phyloP scores from a whole-genome alignment of 2,888 invertebrate species.

The Timandra comae region DNA sequence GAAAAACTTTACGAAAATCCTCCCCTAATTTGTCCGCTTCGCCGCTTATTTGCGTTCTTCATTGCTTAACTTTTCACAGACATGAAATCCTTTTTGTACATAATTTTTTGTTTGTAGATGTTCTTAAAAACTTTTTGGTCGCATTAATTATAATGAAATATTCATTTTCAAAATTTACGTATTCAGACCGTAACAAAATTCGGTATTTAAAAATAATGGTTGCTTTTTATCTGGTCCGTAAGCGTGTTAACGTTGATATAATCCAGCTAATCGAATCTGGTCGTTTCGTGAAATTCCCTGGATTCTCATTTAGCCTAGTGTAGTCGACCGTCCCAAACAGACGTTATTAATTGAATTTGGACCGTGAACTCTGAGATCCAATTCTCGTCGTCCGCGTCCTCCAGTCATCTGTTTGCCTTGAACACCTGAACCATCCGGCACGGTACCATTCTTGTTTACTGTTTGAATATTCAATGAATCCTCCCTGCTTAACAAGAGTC shows the following conservation, averaged over 20 bases:
- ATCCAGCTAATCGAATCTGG: conserved; percentile 38
- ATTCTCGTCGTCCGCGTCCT: conserved; percentile 24
- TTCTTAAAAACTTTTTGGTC: too few species aligned
- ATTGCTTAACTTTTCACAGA: conserved; percentile 4
- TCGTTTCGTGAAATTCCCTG: conserved; percentile 21
- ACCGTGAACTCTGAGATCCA: conserved; percentile 29
- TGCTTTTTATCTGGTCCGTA: too few species aligned
- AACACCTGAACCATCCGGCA: conserved; percentile 24
- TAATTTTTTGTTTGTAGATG: too few species aligned
- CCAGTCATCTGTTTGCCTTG: conserved; percentile 34
- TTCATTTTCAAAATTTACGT: too few species aligned
- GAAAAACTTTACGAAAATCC: conserved; percentile 28
- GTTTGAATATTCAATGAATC: conserved; percentile 20
- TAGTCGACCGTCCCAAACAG: conserved; percentile 28
- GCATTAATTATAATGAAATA: too few species aligned
- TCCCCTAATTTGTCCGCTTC: conserved; percentile 14
- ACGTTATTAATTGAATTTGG: conserved; percentile 39
- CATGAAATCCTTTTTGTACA: conserved; percentile 6
- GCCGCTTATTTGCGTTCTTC: conserved; percentile 8
- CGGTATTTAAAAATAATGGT: too few species aligned
- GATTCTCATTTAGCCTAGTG: conserved; percentile 23
- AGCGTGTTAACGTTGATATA: conserved; percentile 33
- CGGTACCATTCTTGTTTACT: conserved; percentile 15
- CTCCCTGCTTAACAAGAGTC: conserved; percentile 11
- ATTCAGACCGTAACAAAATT: too few species aligned